Percentiles rank a stretch among this genome's conserved stretches.
These are phyloP conservation scores for Schlechtendalia chinensis DNA, from an alignment of 1,140 invertebrate genomes.

Conservation along the genomic window DNA sequence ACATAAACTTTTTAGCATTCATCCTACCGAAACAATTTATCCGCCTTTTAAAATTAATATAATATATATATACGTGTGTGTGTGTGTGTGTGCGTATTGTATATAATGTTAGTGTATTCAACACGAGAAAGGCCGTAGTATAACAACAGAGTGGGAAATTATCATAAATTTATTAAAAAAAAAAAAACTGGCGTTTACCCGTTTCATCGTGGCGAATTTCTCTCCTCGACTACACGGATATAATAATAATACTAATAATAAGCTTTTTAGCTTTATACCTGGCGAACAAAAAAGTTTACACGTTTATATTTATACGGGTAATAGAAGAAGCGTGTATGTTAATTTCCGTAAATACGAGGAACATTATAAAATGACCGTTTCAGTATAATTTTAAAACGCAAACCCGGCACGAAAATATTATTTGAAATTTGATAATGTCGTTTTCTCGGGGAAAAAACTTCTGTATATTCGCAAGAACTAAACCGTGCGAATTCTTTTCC, in stretches of 20 bases:
- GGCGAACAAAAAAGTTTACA: constrained; percentile 15
- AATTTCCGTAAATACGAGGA: constrained; percentile 12
- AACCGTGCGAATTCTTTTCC: too few relatives aligned
- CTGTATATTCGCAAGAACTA: too few relatives aligned
- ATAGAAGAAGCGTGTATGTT: constrained; percentile 12
- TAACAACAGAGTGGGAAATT: neutral
- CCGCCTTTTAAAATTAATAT: neutral
- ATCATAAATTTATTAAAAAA: constrained; percentile 29
- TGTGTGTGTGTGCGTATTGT: too few relatives aligned
- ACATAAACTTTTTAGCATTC: neutral
- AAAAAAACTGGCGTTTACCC: neutral
- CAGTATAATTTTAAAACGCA: neutral
- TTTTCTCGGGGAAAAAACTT: too few relatives aligned
- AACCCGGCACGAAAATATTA: neutral
- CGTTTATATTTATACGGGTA: neutral
- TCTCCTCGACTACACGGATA: neutral
- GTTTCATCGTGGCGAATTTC: neutral
- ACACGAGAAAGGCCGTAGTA: neutral
- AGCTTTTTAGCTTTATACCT: constrained; percentile 43
- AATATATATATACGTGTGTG: too few relatives aligned
- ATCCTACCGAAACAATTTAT: neutral
- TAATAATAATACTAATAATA: neutral
- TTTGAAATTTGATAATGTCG: too few relatives aligned
- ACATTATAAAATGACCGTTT: constrained; percentile 9
- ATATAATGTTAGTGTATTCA: neutral